Conservation (phyloP, 2,888 invertebrate species). For the Cheilosia variabilis region DNA sequence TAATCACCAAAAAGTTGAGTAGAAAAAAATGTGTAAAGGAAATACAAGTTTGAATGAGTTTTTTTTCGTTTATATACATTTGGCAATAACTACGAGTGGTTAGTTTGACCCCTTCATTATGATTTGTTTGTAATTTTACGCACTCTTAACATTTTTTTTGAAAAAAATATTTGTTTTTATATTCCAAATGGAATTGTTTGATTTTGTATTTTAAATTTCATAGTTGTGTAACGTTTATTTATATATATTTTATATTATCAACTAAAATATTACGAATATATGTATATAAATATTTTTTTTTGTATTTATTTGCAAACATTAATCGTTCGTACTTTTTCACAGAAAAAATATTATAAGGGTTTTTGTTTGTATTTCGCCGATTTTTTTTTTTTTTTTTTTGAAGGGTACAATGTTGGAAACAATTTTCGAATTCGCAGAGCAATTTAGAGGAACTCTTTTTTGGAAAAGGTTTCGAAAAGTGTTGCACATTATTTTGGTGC, state of each 20-base stretch:
- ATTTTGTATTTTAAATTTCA: conserved; percentile 44
- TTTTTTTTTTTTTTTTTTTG: conserved; percentile 18
- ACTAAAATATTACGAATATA: conserved; percentile 53
- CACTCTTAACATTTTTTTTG: conserved; percentile 42
- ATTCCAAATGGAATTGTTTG: conserved; percentile 72
- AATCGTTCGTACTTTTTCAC: conserved; percentile 72
- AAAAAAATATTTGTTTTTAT: conserved; percentile 51
- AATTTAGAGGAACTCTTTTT: too few species aligned
- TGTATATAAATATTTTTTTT: conserved; percentile 45
- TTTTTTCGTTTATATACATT: conserved; percentile 64
- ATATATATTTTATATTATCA: conserved; percentile 47
- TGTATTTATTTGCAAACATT: conserved; percentile 45
- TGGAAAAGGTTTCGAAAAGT: conserved; percentile 6
- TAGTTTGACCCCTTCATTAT: conserved; percentile 27
- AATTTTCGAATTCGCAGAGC: too few species aligned
- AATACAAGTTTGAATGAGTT: conserved; percentile 24
- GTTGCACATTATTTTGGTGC: conserved; percentile 1
- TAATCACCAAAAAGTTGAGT: conserved; percentile 26
- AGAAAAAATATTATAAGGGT: conserved; percentile 67
- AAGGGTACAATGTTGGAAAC: background rate
- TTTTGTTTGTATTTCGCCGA: conserved; percentile 36
- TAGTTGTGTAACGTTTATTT: conserved; percentile 54
- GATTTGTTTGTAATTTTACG: conserved; percentile 29
- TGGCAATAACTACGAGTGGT: conserved; percentile 65
- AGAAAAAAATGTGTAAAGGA: conserved; percentile 27